Conservation (phyloP, 1,140 invertebrate genomes). For the Mizuhopecten yessoensis region DNA sequence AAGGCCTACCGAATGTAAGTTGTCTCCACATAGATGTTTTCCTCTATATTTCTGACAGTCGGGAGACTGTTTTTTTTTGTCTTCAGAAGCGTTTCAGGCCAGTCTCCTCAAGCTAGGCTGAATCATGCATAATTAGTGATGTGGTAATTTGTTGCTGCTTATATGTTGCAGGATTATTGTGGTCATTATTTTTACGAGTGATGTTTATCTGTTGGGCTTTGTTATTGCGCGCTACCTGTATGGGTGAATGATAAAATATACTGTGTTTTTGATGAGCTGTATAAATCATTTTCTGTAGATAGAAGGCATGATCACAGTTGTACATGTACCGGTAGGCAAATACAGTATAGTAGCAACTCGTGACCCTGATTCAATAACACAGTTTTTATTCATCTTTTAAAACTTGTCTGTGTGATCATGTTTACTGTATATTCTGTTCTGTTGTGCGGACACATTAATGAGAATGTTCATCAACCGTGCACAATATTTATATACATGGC, state of each 20-base stretch:
- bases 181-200: background rate
- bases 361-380: background rate
- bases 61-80: background rate
- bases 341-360: background rate
- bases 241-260: background rate
- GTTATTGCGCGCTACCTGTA: background rate
- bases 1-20: slow-evolving; percentile 74
- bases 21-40: slow-evolving; percentile 44
- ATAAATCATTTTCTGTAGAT: background rate
- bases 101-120: background rate
- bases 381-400: slow-evolving; percentile 19
- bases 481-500: background rate
- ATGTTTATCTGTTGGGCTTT: background rate
- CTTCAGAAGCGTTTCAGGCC: background rate
- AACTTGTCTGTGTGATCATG: background rate
- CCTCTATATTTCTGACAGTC: slow-evolving; percentile 25
- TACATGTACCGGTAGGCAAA: background rate
- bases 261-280: background rate
- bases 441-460: background rate
- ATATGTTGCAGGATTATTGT: background rate
- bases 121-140: slow-evolving; percentile 36
- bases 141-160: slow-evolving; percentile 43
- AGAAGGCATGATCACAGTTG: background rate
- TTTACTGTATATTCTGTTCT: background rate
- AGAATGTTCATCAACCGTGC: background rate